These are phyloP conservation scores for Anguilla obscura DNA, from an alignment of 2,797 vertebrate species.

Conservation along the genomic window DNA sequence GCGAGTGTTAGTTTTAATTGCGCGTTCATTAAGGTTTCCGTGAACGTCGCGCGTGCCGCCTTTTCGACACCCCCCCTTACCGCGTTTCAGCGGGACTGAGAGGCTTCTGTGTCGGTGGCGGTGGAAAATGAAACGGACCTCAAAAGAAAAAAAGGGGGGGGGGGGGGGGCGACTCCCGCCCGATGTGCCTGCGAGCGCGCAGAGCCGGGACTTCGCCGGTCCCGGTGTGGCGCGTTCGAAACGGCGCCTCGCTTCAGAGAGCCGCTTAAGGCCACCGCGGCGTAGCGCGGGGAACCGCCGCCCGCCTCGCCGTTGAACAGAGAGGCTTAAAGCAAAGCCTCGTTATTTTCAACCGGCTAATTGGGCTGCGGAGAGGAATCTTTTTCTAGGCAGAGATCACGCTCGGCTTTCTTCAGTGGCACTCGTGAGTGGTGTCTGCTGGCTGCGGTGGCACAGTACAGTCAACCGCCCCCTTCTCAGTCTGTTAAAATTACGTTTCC, in stretches of 20 bases:
- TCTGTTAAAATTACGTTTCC: not conserved
- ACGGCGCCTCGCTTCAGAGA: not conserved
- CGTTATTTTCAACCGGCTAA: not conserved
- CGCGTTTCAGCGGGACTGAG: not conserved
- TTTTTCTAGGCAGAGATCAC: not conserved
- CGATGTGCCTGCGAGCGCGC: not conserved
- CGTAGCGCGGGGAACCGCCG: not conserved
- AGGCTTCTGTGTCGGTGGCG: not conserved
- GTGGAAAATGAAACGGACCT: not conserved
- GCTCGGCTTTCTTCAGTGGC: not conserved
- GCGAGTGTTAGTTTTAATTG: not conserved
- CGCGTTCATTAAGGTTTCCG: not conserved
- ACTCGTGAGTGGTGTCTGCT: not conserved
- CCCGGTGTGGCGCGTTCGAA: not conserved
- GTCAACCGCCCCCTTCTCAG: too few species aligned
- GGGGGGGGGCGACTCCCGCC: not conserved
- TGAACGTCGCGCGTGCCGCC: not conserved
- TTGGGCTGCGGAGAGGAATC: too few species aligned
- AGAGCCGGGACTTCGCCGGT: not conserved
- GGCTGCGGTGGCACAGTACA: too few species aligned
- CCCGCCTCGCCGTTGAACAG: not conserved
- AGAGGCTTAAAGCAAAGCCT: not conserved
- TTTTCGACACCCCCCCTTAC: too few species aligned
- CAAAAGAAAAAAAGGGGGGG: not conserved
- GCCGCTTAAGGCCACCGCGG: not conserved